Base-by-base conservation (phyloP, 2,888 invertebrate genomes). In the Luffia ferchaultella region DNA sequence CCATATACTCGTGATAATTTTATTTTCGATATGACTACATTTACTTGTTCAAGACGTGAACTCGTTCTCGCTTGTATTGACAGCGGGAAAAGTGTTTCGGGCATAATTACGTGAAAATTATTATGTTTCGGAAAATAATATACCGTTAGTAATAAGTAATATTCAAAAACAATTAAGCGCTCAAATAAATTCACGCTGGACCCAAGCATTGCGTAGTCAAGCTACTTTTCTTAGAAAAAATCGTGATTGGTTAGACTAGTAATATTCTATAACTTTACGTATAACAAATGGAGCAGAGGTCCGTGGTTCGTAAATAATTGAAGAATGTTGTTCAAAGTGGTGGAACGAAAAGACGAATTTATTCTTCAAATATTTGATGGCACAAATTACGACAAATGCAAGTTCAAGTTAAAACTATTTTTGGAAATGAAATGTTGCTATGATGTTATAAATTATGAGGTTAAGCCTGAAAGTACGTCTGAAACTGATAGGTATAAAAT, bases 161-260 rank as follows among this genome's bases (percentile, higher is more conserved):
- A 18, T 53, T 51, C 49, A 53, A 53, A 53, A 44, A 17, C 48
- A 50, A 49, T 20, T 50, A 49, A 49, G 51, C 51, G 48, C 48
- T 44, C 16, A 20, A 17, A 51, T 53, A 51, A 53, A 53, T 49
- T 50, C 47, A 49, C 51, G 51, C 16, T 54, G 48, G 51, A 46
- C 48, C 18, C 18, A 45, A 45, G 45, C 49, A 20, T 42, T 20
- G 16, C 20, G 44, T 20, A 45, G 50, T 41, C 45, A 51, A 53
- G 48, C 16, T 42, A 12, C 45, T 18, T 52, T 54, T 50, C 48
- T 50, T 48, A 50, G 17, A 43, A 53, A 49, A 45, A 53, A 53
- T 44, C 49, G 19, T 44, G 49, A 43, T 48, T 50, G 53, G 52
- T 48, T 53, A 48, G 51, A 49, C 41, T 53, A 50, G 19, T 48